Percentiles rank a stretch among this genome's conserved stretches.
Conservation (phyloP, 1,140 invertebrate species). For the Zaprionus camerounensis region DNA sequence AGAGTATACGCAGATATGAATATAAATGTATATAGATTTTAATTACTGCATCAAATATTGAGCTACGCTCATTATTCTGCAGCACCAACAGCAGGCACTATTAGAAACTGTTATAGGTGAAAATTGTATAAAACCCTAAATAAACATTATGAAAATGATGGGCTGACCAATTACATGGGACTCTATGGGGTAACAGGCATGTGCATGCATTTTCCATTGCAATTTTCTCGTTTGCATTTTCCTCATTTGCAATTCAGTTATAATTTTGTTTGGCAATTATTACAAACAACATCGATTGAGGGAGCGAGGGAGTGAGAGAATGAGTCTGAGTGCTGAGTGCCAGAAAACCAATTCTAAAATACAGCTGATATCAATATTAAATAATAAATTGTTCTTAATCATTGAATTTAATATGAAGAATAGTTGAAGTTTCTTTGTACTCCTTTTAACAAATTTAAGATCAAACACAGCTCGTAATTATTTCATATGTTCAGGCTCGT, state of each 20-base stretch:
- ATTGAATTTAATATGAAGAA: no score
- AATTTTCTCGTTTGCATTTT: constrained; percentile 21
- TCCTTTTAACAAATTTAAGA: no score
- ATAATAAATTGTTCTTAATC: no score
- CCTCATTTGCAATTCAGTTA: constrained; percentile 62
- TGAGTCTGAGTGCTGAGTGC: no score
- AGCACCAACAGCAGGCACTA: constrained; percentile 12
- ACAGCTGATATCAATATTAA: no score
- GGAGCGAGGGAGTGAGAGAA: background rate
- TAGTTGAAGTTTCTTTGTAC: no score
- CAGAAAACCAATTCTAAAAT: no score
- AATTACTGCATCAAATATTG: constrained; percentile 74
- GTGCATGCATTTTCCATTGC: constrained; percentile 28
- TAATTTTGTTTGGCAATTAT: constrained; percentile 55
- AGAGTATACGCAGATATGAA: constrained; percentile 35
- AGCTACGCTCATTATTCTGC: constrained; percentile 57
- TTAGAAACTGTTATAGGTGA: constrained; percentile 10
- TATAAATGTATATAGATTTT: constrained; percentile 40
- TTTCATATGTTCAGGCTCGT: background rate
- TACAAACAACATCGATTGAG: constrained; percentile 18
- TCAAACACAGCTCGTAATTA: background rate
- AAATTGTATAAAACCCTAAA: constrained; percentile 18
- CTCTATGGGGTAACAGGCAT: background rate
- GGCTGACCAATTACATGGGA: constrained; percentile 6
- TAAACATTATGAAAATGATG: constrained; percentile 18